phyloP scores from a whole-genome alignment of 2,888 invertebrate species.

The Escarpia spicata region DNA sequence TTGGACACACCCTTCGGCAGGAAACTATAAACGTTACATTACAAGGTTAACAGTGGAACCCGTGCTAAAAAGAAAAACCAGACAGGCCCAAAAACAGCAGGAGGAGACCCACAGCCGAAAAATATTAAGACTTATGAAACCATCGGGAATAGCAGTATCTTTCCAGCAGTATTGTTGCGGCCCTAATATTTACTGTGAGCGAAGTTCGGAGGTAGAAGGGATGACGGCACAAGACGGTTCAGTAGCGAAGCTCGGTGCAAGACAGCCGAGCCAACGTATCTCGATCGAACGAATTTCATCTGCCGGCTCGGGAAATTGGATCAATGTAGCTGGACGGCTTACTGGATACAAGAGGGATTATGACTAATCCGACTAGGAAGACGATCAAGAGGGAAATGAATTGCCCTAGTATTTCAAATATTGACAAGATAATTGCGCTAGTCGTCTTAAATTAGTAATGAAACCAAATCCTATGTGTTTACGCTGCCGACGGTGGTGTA shows the following conservation, averaged over 20 bases:
- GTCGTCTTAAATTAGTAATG: neutral
- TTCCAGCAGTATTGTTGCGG: no score
- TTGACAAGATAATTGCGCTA: neutral
- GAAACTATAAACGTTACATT: no score
- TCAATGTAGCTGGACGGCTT: neutral
- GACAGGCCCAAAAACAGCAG: no score
- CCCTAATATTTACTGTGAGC: no score
- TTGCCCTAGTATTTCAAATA: neutral
- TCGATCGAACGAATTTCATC: neutral
- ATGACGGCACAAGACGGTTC: neutral
- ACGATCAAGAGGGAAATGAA: neutral
- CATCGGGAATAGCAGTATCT: no score
- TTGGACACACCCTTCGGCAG: no score
- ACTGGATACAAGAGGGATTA: neutral
- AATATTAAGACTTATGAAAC: no score
- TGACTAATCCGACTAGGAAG: neutral
- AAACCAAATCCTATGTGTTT: neutral
- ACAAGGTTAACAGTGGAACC: no score
- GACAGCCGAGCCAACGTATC: neutral
- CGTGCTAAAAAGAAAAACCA: no score
- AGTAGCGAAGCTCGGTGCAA: neutral
- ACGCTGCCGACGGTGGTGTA: neutral
- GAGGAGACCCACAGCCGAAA: no score
- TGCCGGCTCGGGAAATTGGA: slow-evolving; percentile 10
- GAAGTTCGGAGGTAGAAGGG: neutral